phyloP scores from a whole-genome alignment of 2,888 invertebrate species.

The Thereva unica region DNA sequence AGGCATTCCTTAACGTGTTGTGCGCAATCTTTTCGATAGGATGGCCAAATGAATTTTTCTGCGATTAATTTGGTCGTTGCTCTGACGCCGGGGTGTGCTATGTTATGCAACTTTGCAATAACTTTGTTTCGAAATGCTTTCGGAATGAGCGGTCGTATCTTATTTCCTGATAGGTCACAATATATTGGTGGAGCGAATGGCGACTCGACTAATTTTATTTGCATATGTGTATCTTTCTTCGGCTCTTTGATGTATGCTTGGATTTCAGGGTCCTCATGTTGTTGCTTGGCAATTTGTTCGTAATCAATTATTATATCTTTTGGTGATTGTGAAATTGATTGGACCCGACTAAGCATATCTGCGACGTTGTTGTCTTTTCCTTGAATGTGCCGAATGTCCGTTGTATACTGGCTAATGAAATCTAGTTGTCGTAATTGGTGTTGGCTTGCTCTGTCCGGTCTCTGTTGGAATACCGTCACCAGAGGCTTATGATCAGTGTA shows the following conservation, averaged over 20 bases:
- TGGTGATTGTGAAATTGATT: not conserved
- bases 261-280: no score
- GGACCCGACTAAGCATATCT: no score
- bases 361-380: no score
- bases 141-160: no score
- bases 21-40: not conserved
- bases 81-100: not conserved
- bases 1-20: not conserved
- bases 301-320: not conserved
- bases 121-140: no score
- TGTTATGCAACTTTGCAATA: not conserved
- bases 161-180: no score
- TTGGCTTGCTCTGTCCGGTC: not conserved
- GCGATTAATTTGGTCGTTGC: not conserved
- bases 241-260: no score
- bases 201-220: no score
- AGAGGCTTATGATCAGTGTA: slow-evolving; percentile 20
- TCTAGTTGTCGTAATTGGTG: not conserved
- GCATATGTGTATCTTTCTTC: no score
- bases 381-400: not conserved
- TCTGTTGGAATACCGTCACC: slow-evolving; percentile 15
- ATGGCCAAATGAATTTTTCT: not conserved
- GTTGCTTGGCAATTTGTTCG: not conserved
- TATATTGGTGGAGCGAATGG: no score
- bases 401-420: not conserved